phyloP scores from a whole-genome alignment of 2,113 vertebrate genomes.

The Steatornis caripensis region DNA sequence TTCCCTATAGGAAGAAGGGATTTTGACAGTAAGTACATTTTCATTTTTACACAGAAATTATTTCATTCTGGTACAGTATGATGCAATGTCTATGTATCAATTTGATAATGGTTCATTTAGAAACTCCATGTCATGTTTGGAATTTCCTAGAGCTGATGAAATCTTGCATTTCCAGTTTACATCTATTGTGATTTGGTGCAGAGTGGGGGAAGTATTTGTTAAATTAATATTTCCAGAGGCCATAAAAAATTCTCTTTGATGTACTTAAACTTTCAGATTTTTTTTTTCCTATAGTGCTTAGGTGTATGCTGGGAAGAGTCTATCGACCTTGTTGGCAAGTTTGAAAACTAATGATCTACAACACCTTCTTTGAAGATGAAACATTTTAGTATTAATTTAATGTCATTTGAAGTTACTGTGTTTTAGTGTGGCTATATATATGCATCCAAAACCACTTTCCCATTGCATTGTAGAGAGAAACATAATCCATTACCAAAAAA shows the following conservation, averaged over 20 bases:
- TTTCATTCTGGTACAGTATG: neutral
- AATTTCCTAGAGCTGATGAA: neutral
- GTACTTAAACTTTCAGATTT: neutral
- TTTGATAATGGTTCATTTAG: neutral
- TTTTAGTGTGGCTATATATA: neutral
- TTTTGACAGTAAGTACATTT: conserved; percentile 82
- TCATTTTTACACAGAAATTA: neutral
- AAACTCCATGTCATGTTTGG: neutral
- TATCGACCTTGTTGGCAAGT: conserved; percentile 92
- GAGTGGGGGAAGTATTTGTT: neutral
- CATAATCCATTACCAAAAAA: neutral
- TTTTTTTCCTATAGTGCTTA: conserved; percentile 77
- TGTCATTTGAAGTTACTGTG: conserved; percentile 4
- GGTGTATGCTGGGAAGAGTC: conserved; percentile 95
- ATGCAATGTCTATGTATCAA: neutral
- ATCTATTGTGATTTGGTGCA: neutral
- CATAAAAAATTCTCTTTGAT: neutral
- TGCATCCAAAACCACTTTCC: neutral
- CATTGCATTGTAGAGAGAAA: neutral
- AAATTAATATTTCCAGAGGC: neutral
- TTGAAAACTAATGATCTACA: conserved; percentile 55
- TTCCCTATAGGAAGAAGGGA: conserved; percentile 81
- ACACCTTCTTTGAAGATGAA: conserved; percentile 10
- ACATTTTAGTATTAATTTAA: neutral
- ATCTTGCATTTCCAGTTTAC: neutral